These are phyloP conservation scores for Paramormyrops kingsleyae DNA, from an alignment of 2,113 vertebrate genomes.

Conservation along the genomic window DNA sequence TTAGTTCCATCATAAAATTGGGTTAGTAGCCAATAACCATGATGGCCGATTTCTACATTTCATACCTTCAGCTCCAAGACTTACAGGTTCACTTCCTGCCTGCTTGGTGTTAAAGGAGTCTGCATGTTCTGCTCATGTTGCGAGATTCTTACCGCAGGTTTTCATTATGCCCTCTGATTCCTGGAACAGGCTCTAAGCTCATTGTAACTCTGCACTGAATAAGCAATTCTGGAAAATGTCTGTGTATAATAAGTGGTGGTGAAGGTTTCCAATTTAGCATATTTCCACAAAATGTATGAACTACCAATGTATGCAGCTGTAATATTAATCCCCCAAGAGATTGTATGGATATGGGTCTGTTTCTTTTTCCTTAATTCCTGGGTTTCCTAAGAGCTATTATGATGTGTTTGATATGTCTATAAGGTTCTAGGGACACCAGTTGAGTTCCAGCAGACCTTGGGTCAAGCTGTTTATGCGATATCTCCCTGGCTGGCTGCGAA, in stretches of 20 bases:
- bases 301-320: background rate
- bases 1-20: background rate
- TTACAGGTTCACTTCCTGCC: background rate
- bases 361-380: background rate
- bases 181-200: background rate
- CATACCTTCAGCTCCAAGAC: background rate
- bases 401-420: background rate
- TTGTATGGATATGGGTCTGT: background rate
- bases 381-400: background rate
- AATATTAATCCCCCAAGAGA: background rate
- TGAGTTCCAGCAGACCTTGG: constrained; percentile 36
- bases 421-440: background rate
- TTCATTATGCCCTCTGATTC: background rate
- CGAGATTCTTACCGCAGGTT: background rate
- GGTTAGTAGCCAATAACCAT: background rate
- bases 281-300: background rate
- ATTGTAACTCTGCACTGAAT: background rate
- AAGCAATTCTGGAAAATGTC: background rate
- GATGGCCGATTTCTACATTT: background rate
- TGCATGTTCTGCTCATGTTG: background rate
- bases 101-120: background rate
- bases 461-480: constrained; percentile 31
- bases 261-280: background rate
- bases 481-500: constrained; percentile 22
- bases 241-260: background rate